These are phyloP conservation scores for Drosophila buzzatii DNA, from an alignment of 2,888 invertebrate species.

Conservation along the genomic window DNA sequence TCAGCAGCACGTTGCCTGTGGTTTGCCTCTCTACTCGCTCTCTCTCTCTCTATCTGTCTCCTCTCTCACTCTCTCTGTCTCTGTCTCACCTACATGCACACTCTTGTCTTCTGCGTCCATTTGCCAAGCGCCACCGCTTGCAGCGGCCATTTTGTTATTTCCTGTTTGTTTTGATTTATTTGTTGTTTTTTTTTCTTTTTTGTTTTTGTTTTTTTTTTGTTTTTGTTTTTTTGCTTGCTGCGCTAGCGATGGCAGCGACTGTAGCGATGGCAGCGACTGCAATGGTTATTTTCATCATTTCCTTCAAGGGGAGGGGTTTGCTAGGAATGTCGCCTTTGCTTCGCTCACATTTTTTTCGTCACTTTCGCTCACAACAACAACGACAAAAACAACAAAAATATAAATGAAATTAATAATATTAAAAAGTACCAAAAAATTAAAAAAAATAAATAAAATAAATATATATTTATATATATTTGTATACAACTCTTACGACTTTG, in stretches of 20 bases:
- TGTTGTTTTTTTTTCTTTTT: background rate
- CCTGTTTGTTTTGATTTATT: constrained; percentile 1
- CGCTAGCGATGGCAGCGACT: constrained; percentile 13
- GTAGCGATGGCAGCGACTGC: constrained; percentile 3
- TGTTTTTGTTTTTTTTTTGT: background rate
- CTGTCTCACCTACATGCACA: constrained; percentile 5
- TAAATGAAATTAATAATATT: constrained; percentile 2
- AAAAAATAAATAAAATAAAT: background rate
- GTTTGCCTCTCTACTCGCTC: constrained; percentile 38
- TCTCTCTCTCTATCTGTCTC: constrained; percentile 22
- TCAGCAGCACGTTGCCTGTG: constrained; percentile 56
- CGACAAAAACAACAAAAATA: constrained; percentile 1
- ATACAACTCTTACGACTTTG: constrained; percentile 36
- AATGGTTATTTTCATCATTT: background rate
- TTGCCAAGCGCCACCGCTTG: constrained; percentile 10
- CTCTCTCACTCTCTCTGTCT: constrained; percentile 14
- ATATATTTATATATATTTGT: constrained; percentile 1
- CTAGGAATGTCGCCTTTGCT: constrained; percentile 15
- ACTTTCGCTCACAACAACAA: constrained; percentile 27
- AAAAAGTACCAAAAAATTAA: background rate
- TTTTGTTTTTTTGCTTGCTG: background rate
- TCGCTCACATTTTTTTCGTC: constrained; percentile 30
- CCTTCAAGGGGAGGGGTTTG: background rate
- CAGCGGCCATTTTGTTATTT: constrained; percentile 11
- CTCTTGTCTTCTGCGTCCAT: constrained; percentile 9